phyloP scores from a whole-genome alignment of 30 jellyfish, hydroid and myxozoan species.

The Chrysaora quinquecirrha region DNA sequence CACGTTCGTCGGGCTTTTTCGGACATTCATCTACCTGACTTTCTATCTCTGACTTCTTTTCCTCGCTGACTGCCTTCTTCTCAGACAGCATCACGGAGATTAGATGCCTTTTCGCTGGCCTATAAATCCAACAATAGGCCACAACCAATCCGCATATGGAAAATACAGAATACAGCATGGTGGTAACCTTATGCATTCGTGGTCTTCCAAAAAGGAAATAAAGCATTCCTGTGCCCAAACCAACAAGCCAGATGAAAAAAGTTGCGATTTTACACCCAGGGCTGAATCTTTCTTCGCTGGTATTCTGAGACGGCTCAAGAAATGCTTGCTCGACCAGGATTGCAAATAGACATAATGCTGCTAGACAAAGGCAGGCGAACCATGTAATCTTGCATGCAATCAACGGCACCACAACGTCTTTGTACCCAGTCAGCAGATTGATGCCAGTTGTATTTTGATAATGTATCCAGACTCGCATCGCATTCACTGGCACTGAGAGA shows the following conservation, averaged over 20 bases:
- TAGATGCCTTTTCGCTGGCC: no score
- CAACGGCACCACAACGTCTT: background rate
- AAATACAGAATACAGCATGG: background rate
- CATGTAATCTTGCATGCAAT: slow-evolving; percentile 10
- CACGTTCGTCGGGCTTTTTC: no score
- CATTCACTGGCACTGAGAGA: slow-evolving; percentile 38
- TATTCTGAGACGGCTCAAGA: background rate
- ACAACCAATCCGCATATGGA: background rate
- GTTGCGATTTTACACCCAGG: background rate
- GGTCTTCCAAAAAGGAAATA: background rate
- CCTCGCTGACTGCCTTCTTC: no score
- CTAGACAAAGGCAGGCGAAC: slow-evolving; percentile 7
- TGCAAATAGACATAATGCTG: background rate
- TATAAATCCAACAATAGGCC: background rate
- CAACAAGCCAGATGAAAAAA: background rate
- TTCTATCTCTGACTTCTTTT: no score
- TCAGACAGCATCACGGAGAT: no score
- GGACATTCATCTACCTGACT: no score
- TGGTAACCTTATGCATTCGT: background rate
- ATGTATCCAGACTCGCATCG: slow-evolving; percentile 1
- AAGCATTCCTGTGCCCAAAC: background rate
- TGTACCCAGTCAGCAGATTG: slow-evolving; percentile 2
- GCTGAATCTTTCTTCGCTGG: background rate
- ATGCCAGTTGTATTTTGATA: slow-evolving; percentile 1
- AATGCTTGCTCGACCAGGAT: background rate